Base-by-base conservation (phyloP, 2,888 invertebrate genomes). In the Agonopterix alstromeriana region DNA sequence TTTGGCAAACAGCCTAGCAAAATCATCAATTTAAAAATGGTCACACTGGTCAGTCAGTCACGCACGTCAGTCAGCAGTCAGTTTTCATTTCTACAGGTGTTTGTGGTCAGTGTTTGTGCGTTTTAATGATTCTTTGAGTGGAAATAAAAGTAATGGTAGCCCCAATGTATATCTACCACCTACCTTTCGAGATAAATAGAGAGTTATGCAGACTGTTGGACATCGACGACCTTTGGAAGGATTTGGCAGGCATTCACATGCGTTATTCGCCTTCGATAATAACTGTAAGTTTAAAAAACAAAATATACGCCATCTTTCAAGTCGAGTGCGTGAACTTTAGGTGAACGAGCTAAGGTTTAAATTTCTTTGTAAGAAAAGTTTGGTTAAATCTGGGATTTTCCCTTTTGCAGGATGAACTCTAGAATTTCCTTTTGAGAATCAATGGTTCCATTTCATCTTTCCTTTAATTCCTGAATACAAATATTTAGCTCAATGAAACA, bases 191-290 rank as follows among this genome's bases (percentile, higher is more conserved):
- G 27, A 91, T 93, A 61, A 90, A 94, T 51, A 91, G 90, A 52
- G 91, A 93, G 61, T 69, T 97, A 41, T 96, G 95, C 67, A 89
- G 91, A 57, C 90, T 96, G 57, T 84, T 97, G 47, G 97, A 97
- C 70, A 90, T 92, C 56, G 92, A 94, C 67, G 91, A 94, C 58
- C 90, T 92, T 61, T 97, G 97, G 97, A 92, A 93, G 68, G 93
- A 94, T 63, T 79, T 97, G 53, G 97, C 93, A 35, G 90, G 90
- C 50, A 82, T 83, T 51, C 76, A 87, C 52, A 95, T 95, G 92
- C 85, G 91, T 50, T 94, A 93, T 65, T 90, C 91, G 51, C 83
- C 90, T 2, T 82, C 85, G 47, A 90, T 90, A 35, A 86, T 93
- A 35, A 89, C 90, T 57, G 90, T 90, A 73, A 82, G 85, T 78